Evolutionary conservation across 2,113 vertebrate species (phyloP).

Genomic region (Pomatostomus ruficeps): DNA sequence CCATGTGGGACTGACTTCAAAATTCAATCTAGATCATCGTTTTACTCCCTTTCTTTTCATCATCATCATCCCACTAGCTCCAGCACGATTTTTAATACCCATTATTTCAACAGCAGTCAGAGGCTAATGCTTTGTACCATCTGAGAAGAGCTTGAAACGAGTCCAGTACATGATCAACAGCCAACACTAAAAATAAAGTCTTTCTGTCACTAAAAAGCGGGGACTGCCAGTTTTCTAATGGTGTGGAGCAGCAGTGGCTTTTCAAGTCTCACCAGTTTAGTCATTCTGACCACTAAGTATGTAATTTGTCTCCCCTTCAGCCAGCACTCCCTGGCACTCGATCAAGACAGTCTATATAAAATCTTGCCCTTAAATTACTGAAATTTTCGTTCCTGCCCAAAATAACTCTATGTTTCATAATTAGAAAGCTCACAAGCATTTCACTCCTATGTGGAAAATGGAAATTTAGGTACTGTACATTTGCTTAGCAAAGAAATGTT

Average conservation of each 20-base stretch:
- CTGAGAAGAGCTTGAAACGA: conserved; percentile 22
- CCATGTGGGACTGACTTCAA: not conserved
- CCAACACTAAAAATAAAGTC: conserved; percentile 57
- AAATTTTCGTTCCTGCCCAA: not conserved
- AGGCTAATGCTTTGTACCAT: not conserved
- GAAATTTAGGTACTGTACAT: not conserved
- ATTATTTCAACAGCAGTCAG: conserved; percentile 12
- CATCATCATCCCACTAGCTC: not conserved
- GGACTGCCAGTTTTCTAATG: conserved; percentile 34
- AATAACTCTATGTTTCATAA: not conserved
- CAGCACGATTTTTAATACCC: conserved; percentile 24
- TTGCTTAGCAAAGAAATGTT: not conserved
- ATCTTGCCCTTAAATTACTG: conserved; percentile 5
- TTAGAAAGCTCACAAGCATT: not conserved
- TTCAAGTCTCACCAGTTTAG: conserved; percentile 34
- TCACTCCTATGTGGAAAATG: not conserved
- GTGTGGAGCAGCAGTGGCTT: not conserved
- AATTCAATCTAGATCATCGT: not conserved
- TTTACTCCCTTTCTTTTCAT: not conserved
- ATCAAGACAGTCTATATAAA: conserved; percentile 3
- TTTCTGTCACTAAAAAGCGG: conserved; percentile 38
- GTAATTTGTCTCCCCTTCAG: conserved; percentile 6
- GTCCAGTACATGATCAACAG: not conserved
- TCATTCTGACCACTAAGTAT: conserved; percentile 12
- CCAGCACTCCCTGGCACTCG: not conserved